Base-by-base conservation (phyloP, 30 jellyfish, hydroid and myxozoan genomes). In the Aurelia sp. region DNA sequence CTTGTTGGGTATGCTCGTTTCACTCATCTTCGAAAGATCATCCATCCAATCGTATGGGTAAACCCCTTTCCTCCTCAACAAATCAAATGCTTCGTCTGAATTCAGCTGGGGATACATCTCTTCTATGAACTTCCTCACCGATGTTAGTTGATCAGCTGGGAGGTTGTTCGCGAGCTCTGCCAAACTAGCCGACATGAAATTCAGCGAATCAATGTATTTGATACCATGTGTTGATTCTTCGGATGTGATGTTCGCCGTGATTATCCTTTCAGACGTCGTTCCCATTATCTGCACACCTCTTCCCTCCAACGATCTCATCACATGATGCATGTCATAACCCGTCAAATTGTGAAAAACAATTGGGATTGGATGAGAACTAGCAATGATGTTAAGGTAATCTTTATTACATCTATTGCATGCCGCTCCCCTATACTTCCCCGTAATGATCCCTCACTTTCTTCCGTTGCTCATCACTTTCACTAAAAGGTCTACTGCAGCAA, bases 1-100 rank as follows among this genome's bases (percentile, higher is more conserved):
- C 24, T 58, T 58, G 3, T 7, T 5, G 4, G 68, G 68, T 58
- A 58, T 3, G 5, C 24, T 16, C 24, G 68, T 58, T 7, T 11
- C 3, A 16, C 8, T 6, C 68, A 58, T 18, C 68, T 58, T 58
- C 8, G 68, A 3, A 33, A 21, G n/a, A n/a, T 47, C 22, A 58
- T 85, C 60, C 85, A 85, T 65, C 67, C 64, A 85, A 17, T n/a
- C n/a, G n/a, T n/a, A n/a, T n/a, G n/a, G n/a, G n/a, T n/a, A n/a
- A n/a, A n/a, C n/a, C n/a, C n/a, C 93, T 41, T 85, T 85, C 44
- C 95, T 33, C 48, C 61, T 40, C 82, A 85, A 8, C 60, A 85
- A 38, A 66, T 31, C 38, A n/a, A 78, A 78, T 5, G 52, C 52
- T 31, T 19, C 10, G 5, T 7, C 69, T 20, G 20, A 5, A 16